Evolutionary conservation across 2,797 vertebrate species (phyloP).

Genomic region (Syndactyla subalaris): DNA sequence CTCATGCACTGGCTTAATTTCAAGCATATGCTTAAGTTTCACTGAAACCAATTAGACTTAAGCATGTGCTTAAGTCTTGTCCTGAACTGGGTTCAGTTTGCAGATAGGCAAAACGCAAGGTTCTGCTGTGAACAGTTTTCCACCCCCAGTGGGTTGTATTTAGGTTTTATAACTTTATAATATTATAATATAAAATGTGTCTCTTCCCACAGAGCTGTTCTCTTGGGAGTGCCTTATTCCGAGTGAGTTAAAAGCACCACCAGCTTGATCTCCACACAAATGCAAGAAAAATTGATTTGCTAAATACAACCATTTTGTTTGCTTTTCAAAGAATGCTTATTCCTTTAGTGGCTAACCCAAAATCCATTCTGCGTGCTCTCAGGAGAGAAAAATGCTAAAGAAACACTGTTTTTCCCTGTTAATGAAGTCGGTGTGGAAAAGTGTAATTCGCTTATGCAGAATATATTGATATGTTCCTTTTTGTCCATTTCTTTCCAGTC

Average conservation of each 20-base stretch:
- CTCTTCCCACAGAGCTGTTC: slow-evolving; percentile 49
- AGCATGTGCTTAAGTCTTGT: slow-evolving; percentile 36
- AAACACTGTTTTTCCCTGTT: neutral
- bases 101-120: slow-evolving; percentile 13
- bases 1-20: slow-evolving; percentile 57
- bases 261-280: slow-evolving; percentile 55
- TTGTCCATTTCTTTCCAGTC: neutral
- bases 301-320: slow-evolving; percentile 53
- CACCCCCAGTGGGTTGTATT: slow-evolving; percentile 38
- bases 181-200: slow-evolving; percentile 30
- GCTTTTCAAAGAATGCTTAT: slow-evolving; percentile 32
- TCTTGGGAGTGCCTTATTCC: slow-evolving; percentile 55
- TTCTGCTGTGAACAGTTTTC: slow-evolving; percentile 54
- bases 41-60: slow-evolving; percentile 65
- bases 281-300: slow-evolving; percentile 67
- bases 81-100: slow-evolving; percentile 1
- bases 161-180: slow-evolving; percentile 50
- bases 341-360: neutral
- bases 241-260: slow-evolving; percentile 50
- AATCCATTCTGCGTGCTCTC: neutral
- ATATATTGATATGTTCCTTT: slow-evolving; percentile 31
- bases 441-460: neutral
- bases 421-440: slow-evolving; percentile 1
- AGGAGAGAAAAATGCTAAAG: neutral
- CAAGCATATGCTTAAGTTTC: slow-evolving; percentile 61